These are phyloP conservation scores for Epistrophella euchroma DNA, from an alignment of 2,888 invertebrate genomes.

Conservation along the genomic window DNA sequence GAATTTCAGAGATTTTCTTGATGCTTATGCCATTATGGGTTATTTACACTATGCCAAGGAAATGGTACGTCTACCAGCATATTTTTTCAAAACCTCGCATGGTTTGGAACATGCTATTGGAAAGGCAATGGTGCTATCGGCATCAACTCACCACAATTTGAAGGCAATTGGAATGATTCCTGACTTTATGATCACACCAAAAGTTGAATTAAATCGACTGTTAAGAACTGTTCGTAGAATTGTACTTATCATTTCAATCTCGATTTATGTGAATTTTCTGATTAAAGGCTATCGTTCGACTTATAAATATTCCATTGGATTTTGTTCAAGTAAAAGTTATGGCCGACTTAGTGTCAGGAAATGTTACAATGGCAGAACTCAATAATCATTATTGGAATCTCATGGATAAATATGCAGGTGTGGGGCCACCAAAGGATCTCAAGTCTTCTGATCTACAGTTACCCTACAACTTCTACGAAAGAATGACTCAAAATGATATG, in stretches of 20 bases:
- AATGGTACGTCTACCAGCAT: conserved; percentile 29
- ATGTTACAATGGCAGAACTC: conserved; percentile 78
- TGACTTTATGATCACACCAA: background rate
- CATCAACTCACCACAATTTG: conserved; percentile 30
- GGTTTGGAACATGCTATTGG: conserved; percentile 33
- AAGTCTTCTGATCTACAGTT: background rate
- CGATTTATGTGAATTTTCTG: too few relatives aligned
- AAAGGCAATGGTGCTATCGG: conserved; percentile 29
- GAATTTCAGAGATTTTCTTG: conserved; percentile 26
- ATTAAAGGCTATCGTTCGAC: conserved; percentile 18
- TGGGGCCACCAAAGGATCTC: conserved; percentile 87
- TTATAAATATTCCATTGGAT: conserved; percentile 1
- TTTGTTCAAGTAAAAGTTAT: conserved; percentile 84
- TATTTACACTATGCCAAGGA: conserved; percentile 38
- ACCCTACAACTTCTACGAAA: background rate
- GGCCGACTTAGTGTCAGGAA: conserved; percentile 85
- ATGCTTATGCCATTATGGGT: conserved; percentile 38
- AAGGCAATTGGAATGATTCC: background rate
- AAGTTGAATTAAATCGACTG: conserved; percentile 25
- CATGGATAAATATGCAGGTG: conserved; percentile 86
- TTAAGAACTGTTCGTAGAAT: conserved; percentile 15
- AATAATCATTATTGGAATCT: conserved; percentile 88
- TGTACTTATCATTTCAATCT: too few relatives aligned
- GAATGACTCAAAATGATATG: background rate
- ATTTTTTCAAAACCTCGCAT: background rate